phyloP scores from a whole-genome alignment of 2,797 vertebrate genomes.

The Alosa sapidissima region DNA sequence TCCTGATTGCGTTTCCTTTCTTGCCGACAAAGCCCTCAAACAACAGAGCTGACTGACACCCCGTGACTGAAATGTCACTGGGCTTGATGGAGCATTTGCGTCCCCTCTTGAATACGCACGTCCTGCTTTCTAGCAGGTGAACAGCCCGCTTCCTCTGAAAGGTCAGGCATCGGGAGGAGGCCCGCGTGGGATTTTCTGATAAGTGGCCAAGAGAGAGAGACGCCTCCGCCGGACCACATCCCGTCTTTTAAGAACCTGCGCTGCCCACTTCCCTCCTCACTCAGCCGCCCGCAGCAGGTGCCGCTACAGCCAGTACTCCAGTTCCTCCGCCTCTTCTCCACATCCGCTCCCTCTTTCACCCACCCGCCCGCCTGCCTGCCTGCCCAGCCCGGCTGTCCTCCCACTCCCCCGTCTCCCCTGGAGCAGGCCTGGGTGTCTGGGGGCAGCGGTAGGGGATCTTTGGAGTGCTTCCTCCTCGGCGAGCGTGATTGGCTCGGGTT shows the following conservation, averaged over 20 bases:
- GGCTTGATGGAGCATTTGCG: background rate
- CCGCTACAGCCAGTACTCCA: background rate
- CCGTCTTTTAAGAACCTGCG: background rate
- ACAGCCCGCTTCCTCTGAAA: background rate
- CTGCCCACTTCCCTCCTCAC: background rate
- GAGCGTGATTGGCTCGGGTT: background rate
- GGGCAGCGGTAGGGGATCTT: background rate
- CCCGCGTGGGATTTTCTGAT: background rate
- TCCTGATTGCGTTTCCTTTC: constrained; percentile 9
- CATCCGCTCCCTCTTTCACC: background rate
- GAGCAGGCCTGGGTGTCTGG: background rate
- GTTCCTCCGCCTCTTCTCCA: background rate
- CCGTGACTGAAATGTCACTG: constrained; percentile 5
- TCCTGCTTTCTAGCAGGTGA: background rate
- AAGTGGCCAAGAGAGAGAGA: background rate
- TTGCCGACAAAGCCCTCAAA: background rate
- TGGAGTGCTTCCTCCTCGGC: background rate
- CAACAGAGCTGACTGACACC: background rate
- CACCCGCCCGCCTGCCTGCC: background rate
- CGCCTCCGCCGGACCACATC: background rate
- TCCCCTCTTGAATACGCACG: background rate
- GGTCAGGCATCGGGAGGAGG: background rate
- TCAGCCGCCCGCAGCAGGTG: background rate
- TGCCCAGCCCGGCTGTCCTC: background rate
- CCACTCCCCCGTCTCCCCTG: background rate